Evolutionary conservation across 2,888 invertebrate genomes (phyloP), one percentile per base, ranked within the genome.

Genomic region (Zhengitettix transpicula): DNA sequence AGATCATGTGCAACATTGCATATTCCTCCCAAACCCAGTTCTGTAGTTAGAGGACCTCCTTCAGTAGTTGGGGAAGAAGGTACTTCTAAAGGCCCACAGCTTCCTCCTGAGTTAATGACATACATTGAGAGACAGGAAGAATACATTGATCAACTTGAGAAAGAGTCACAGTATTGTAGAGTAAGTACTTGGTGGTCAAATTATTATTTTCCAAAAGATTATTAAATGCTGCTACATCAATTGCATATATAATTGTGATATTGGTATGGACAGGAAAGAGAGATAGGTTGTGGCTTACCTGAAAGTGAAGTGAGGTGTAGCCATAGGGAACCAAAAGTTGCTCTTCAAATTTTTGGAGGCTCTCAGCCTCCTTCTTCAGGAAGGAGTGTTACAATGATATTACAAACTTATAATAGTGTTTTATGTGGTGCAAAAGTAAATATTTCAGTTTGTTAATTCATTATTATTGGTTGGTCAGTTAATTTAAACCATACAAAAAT

Each of bases 91-190:
- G 10, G 58, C n/a, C 59, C 62, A 7, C 61, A 57, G 47, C 64
- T 81, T 67, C 74, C 84, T 66, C 84, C 84, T 14, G 89, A 90
- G 70, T 77, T 90, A 54, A 78, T 87, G 71, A 81, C 83, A 66
- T 90, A 89, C 68, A 87, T 90, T 56, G 87, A 89, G 71, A 83
- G 87, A 64, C 90, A 91, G 67, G 90, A 90, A 68, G 89, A 89
- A 67, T 90, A 91, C 68, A 90, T 91, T 57, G 87, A 89, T 64
- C 90, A 91, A 70, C 71, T 91, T 57, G 90, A 91, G 71, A 81
- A 85, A 66, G 90, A 91, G 74, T 89, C 89, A 51, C 84, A 85
- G 67, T 89, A 87, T 69, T 90, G 89, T 70, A 81, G 87, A 73
- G 84, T 84, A 71, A 69, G 73, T 68, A 42, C n/a, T n/a, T n/a